Percentiles rank a stretch among this genome's conserved stretches.
phyloP scores from a whole-genome alignment of 2,888 invertebrate species.

The Chrysolina haemoptera region DNA sequence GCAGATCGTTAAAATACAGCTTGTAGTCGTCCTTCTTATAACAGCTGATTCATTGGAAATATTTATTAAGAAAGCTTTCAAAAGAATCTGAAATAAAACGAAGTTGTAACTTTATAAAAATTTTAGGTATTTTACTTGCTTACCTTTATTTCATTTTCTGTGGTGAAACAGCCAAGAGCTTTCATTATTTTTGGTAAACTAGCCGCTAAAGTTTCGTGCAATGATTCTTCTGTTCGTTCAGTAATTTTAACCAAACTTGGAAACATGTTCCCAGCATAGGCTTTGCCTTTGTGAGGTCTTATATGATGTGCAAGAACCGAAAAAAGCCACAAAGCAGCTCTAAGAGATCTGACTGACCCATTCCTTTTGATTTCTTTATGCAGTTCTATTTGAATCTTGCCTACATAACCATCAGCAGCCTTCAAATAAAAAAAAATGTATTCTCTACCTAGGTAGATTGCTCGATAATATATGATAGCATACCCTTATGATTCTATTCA shows the following conservation, averaged over 20 bases:
- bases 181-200: constrained; percentile 78
- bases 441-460: not conserved
- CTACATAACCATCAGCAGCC: constrained; percentile 78
- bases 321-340: constrained; percentile 85
- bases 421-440: constrained; percentile 55
- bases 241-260: constrained; percentile 83
- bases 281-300: constrained; percentile 83
- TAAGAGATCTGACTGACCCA: constrained; percentile 78
- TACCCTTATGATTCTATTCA: constrained; percentile 82
- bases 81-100: constrained; percentile 72
- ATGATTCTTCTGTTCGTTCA: constrained; percentile 79
- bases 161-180: constrained; percentile 79
- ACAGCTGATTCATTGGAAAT: constrained; percentile 78
- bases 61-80: constrained; percentile 79
- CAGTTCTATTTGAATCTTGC: constrained; percentile 84
- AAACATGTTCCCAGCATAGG: constrained; percentile 82
- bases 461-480: constrained; percentile 5
- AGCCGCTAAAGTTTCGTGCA: constrained; percentile 78
- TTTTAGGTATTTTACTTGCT: constrained; percentile 14
- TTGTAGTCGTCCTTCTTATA: constrained; percentile 86
- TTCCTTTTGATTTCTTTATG: constrained; percentile 88
- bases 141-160: constrained; percentile 80
- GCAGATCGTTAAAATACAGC: constrained; percentile 86
- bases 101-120: not conserved
- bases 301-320: constrained; percentile 83